phyloP scores from a whole-genome alignment of 2,888 invertebrate genomes.

The Fissipunctia ypsillon region DNA sequence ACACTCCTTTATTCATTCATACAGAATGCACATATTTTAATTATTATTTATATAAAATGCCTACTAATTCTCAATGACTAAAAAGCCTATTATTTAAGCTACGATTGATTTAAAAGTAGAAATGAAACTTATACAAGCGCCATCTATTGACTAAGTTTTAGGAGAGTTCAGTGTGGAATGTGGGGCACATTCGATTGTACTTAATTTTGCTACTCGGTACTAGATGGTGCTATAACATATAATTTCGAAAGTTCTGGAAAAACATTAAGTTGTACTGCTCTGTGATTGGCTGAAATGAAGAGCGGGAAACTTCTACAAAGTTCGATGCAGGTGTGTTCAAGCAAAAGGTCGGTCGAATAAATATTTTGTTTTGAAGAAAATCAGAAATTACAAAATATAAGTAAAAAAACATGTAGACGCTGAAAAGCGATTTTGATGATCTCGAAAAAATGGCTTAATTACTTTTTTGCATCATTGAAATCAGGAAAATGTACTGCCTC shows the following conservation, averaged over 20 bases:
- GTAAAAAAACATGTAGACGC: neutral
- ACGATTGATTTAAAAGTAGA: neutral
- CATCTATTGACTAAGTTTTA: constrained; percentile 46
- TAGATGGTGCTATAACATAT: constrained; percentile 65
- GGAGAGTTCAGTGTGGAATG: neutral
- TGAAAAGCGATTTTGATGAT: no score
- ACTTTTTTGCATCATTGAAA: no score
- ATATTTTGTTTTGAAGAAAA: constrained; percentile 7
- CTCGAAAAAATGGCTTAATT: no score
- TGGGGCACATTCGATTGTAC: accelerated
- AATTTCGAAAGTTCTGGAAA: constrained; percentile 61
- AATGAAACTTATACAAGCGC: constrained; percentile 9
- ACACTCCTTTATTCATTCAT: neutral
- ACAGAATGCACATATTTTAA: neutral
- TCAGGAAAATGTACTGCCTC: no score
- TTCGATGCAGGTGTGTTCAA: constrained; percentile 51
- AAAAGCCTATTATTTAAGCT: neutral
- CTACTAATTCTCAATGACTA: neutral
- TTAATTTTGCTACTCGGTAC: constrained; percentile 68
- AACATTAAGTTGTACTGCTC: neutral
- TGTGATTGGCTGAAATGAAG: constrained; percentile 38
- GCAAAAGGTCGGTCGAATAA: constrained; percentile 34
- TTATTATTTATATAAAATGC: neutral
- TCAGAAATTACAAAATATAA: neutral
- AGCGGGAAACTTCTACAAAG: constrained; percentile 54